phyloP scores from a whole-genome alignment of 2,113 vertebrate species.

The Alouatta palliata region DNA sequence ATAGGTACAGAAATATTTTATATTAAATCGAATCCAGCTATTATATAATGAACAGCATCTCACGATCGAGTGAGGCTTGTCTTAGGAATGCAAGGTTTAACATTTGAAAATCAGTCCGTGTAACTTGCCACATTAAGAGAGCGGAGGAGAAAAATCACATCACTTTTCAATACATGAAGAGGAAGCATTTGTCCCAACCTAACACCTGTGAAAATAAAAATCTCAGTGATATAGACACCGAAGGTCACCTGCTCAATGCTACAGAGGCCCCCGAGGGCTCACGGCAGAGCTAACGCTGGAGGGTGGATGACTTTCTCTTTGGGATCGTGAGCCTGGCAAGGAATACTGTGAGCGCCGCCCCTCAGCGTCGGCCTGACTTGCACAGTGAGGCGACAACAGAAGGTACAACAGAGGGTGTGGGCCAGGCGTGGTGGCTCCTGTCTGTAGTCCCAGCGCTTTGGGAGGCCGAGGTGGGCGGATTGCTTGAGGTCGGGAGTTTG shows the following conservation, averaged over 20 bases:
- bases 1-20: not conserved
- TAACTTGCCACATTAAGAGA: not conserved
- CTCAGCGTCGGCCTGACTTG: rapidly evolving
- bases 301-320: rapidly evolving
- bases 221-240: rapidly evolving
- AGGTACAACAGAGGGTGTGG: too few relatives aligned
- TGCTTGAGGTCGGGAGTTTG: too few relatives aligned
- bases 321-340: not conserved
- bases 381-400: not conserved
- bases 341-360: rapidly evolving
- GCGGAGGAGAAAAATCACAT: too few relatives aligned
- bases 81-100: not conserved
- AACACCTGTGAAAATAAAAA: rapidly evolving
- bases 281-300: rapidly evolving
- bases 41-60: not conserved
- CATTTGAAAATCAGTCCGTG: not conserved
- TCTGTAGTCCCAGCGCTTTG: too few relatives aligned
- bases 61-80: not conserved
- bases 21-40: not conserved
- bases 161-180: too few relatives aligned
- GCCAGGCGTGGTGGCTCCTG: too few relatives aligned
- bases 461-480: too few relatives aligned
- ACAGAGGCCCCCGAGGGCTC: rapidly evolving
- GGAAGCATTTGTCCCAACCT: too few relatives aligned
- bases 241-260: rapidly evolving